Percentiles rank a stretch among this genome's conserved stretches.
Evolutionary conservation across 2,797 vertebrate species (phyloP).

Genomic region (Cephalopachus bancanus): DNA sequence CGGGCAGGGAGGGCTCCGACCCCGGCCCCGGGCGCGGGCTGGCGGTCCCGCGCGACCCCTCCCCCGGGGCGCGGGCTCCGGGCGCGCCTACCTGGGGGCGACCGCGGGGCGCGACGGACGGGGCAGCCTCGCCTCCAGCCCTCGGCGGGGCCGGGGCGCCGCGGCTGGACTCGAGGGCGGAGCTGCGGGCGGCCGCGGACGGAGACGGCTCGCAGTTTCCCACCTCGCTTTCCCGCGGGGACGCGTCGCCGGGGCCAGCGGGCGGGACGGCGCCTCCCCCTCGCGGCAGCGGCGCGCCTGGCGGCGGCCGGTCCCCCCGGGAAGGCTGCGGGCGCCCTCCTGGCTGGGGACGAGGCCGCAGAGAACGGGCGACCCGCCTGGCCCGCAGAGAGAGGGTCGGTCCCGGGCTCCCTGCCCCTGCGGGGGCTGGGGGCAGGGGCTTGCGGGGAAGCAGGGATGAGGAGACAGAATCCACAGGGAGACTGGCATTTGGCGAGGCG

Average conservation of each 20-base stretch:
- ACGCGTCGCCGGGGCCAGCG: neutral
- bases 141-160: too few species aligned
- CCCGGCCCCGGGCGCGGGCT: neutral
- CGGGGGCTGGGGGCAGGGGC: too few species aligned
- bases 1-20: neutral
- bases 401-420: neutral
- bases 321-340: neutral
- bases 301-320: neutral
- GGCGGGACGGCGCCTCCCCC: neutral
- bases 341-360: too few species aligned
- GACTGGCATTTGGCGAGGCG: neutral
- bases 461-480: neutral
- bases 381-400: neutral
- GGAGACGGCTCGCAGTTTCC: conserved; percentile 44
- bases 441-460: neutral
- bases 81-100: neutral
- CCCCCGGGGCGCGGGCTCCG: neutral
- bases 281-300: neutral
- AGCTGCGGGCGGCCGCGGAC: neutral
- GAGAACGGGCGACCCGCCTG: neutral
- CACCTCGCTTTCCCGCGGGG: conserved; percentile 44
- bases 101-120: neutral
- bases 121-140: neutral
- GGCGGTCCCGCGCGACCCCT: neutral
- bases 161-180: neutral